phyloP scores from a whole-genome alignment of 1,140 invertebrate species.

The Drosophila auraria region DNA sequence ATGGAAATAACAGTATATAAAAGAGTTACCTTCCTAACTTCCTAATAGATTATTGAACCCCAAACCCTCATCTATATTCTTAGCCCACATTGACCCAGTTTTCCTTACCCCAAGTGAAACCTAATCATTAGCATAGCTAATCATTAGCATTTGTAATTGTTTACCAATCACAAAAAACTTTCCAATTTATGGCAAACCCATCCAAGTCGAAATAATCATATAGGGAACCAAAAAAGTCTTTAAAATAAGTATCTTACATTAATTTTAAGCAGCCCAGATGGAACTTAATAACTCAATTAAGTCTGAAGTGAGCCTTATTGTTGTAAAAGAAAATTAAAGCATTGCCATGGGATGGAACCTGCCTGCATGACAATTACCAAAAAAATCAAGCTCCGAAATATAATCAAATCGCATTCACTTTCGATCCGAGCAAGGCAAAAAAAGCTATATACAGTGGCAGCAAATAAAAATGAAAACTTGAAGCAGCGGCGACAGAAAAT shows the following conservation, averaged over 20 bases:
- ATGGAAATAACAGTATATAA: neutral
- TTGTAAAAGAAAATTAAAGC: conserved; percentile 68
- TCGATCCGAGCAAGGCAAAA: conserved; percentile 52
- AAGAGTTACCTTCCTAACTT: neutral
- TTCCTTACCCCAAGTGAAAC: conserved; percentile 47
- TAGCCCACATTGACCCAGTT: conserved; percentile 38
- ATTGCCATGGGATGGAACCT: conserved; percentile 57
- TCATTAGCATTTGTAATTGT: conserved; percentile 60
- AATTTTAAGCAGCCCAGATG: neutral
- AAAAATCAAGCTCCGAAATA: conserved; percentile 25
- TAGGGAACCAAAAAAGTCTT: no score
- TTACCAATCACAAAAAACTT: conserved; percentile 46
- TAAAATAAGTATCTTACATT: neutral
- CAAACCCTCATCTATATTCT: conserved; percentile 28
- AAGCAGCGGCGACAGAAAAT: conserved; percentile 51
- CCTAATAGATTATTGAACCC: neutral
- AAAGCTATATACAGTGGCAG: conserved; percentile 19
- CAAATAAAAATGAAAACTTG: conserved; percentile 57
- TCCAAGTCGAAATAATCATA: neutral
- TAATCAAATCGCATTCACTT: conserved; percentile 71
- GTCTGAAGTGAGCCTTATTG: conserved; percentile 8
- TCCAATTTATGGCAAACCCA: conserved; percentile 26
- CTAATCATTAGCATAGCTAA: conserved; percentile 49
- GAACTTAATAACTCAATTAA: conserved; percentile 7
- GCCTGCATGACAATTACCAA: conserved; percentile 71